These are phyloP conservation scores for Dolichomitus sp. DNA, from an alignment of 2,888 invertebrate genomes.

Conservation along the genomic window DNA sequence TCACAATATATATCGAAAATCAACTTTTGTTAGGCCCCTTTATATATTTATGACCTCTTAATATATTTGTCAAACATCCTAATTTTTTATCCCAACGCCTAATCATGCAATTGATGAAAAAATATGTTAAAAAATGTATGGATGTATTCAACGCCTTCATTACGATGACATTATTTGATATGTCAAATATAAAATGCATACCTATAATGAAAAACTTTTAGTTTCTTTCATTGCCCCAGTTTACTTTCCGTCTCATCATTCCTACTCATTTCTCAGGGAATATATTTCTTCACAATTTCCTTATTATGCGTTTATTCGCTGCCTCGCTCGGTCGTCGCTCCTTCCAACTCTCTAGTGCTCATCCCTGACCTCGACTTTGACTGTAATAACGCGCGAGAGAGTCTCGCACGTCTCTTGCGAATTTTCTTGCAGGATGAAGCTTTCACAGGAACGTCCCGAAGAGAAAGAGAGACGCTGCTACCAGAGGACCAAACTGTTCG, in stretches of 20 bases:
- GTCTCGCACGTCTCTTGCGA: conserved; percentile 6
- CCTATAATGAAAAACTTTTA: neutral
- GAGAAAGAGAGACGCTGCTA: neutral
- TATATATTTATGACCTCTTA: too few relatives aligned
- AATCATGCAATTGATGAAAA: neutral
- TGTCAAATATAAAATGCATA: neutral
- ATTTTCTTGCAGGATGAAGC: conserved; percentile 21
- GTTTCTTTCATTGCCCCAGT: conserved; percentile 4
- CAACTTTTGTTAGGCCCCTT: too few relatives aligned
- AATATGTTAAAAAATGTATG: neutral
- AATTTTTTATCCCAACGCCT: too few relatives aligned
- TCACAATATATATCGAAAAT: too few relatives aligned
- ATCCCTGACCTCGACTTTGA: conserved; percentile 9
- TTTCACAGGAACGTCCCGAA: neutral
- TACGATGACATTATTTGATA: neutral
- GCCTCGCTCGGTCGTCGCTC: neutral
- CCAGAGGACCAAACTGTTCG: conserved; percentile 32
- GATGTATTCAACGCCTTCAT: neutral
- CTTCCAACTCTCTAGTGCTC: neutral
- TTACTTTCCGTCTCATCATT: neutral
- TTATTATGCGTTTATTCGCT: conserved; percentile 24
- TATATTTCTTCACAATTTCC: conserved; percentile 17
- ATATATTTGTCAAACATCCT: too few relatives aligned
- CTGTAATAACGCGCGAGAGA: conserved; percentile 35
- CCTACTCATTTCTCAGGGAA: neutral